Base-by-base conservation (phyloP, 2,797 vertebrate genomes). In the Hemitrygon akajei region DNA sequence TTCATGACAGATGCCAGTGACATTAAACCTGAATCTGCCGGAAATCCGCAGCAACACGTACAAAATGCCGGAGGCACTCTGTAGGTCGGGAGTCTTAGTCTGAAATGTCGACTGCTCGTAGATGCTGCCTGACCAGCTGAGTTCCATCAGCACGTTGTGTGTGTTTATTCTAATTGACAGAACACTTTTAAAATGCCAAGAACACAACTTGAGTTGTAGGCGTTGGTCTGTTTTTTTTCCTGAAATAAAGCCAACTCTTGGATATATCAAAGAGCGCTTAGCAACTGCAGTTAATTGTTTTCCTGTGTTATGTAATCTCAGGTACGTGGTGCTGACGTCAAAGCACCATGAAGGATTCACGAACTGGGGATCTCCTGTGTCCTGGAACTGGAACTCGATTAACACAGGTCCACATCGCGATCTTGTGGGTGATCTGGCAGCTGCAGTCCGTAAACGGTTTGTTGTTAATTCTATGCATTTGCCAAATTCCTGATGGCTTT, bases 331-430 rank as follows among this genome's bases (percentile, higher is more conserved):
- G 47, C 96, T 99, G 91, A 99, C 98, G 0, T 95, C 98, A 0
- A 99, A 99, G 95, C 99, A 99, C 94, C 99, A 99, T 0, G 99
- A 99, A 95, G 99, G 98, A n/a, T 99, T 98, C 94, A 98, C 98
- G 37, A 99, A 98, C 96, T 99, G 99, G 99, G 96, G 94, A 0
- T 99, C 98, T 0, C 95, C 97, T 0, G 94, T 97, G 86, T 98
- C 98, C 92, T 99, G 98, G 98, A 99, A 99, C 96, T 99, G 99
- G 99, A 99, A 99, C 94, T 98, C 99, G 0, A 87, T 98, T 60
- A 97, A 98, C 60, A 96, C 94, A 0, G 98, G 98, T 3, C 98
- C 99, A 34, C 98, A 98, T 95, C 96, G 97, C 34, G 98, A 99
- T 94, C 96, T 99, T 0, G 98, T 99, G 5, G 98, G 96, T 94